Base-by-base conservation (phyloP, 2,888 invertebrate species). In the Euphydryas editha region DNA sequence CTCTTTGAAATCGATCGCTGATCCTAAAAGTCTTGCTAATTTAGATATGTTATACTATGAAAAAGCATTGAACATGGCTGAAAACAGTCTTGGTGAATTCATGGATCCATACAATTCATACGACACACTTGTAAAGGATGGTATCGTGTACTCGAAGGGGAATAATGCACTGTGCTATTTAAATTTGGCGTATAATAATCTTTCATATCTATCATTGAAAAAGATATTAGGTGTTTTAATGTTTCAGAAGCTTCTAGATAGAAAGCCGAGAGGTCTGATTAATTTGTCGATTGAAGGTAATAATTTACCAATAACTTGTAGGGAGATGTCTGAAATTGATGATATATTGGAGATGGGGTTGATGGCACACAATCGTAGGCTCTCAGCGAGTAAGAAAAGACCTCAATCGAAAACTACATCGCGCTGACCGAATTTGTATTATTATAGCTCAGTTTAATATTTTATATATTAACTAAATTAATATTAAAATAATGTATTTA, bases 201-300 rank as follows among this genome's bases (percentile, higher is more conserved):
- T 89, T 1, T 77, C 76, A 1, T 84, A 77, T 49, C 7, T 74
- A 0, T 77, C 78, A 20, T 15, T 88, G 1, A 79, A 78, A 49
- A 85, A 79, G 49, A 54, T 89, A 2, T 44, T 77, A 8, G 58
- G 74, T 0, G 81, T 88, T 0, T 49, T 90, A 7, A 11, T 55
- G 8, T 72, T 72, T 15, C 90, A 90, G 62, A 81, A 68, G 15
- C 30, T 42, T 1, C 21, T 72, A 0, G 70, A 78, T 3, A 81
- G 81, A 64, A 80, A 70, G 8, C 84, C 84, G 1, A 78, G 63
- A 17, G 90, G 90, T 0, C 71, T 90, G 36, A 64, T 86, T 4
- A 84, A 82, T 58, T 66, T 89, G 1, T 71, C 72, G 1, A 73
- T 89, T 2, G 85, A 87, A 60, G 90, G 90, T 0, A 90, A 90